phyloP scores from a whole-genome alignment of 2,888 invertebrate genomes.

The Allolobophora icterica region DNA sequence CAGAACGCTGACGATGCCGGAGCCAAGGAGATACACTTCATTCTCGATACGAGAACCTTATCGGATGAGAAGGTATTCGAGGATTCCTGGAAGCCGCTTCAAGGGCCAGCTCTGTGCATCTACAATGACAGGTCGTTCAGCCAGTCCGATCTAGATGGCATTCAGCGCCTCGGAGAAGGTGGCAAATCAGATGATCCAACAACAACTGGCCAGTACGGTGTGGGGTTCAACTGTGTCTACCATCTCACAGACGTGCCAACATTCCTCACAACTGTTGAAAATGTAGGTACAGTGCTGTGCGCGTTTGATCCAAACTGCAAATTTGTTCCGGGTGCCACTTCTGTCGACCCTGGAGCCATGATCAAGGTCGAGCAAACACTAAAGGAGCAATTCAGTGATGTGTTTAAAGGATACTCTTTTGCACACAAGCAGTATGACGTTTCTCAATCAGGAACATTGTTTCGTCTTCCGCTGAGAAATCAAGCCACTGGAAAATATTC shows the following conservation, averaged over 20 bases:
- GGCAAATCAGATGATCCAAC: conserved; percentile 58
- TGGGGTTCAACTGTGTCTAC: conserved; percentile 63
- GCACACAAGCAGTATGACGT: conserved; percentile 45
- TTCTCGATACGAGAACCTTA: conserved; percentile 54
- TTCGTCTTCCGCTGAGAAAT: conserved; percentile 58
- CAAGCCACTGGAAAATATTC: conserved; percentile 51
- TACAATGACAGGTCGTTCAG: conserved; percentile 60
- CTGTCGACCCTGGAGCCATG: conserved; percentile 49
- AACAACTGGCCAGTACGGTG: conserved; percentile 61
- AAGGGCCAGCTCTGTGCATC: conserved; percentile 61
- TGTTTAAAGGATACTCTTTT: conserved; percentile 53
- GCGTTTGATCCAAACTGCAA: conserved; percentile 58
- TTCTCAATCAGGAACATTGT: conserved; percentile 51
- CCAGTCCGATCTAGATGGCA: conserved; percentile 56
- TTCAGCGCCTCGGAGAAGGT: conserved; percentile 59
- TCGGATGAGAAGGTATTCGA: conserved; percentile 50
- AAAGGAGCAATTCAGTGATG: conserved; percentile 47
- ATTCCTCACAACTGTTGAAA: conserved; percentile 56
- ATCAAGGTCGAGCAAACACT: conserved; percentile 44
- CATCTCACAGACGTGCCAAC: conserved; percentile 62
- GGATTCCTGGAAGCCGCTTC: conserved; percentile 53
- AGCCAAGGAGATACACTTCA: conserved; percentile 57
- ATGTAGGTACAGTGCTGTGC: conserved; percentile 52
- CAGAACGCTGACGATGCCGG: conserved; percentile 52
- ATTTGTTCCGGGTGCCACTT: conserved; percentile 52